Evolutionary conservation across 2,113 vertebrate genomes (phyloP), one percentile per base, ranked within the genome.

Genomic region (Phyllopteryx taeniolatus): DNA sequence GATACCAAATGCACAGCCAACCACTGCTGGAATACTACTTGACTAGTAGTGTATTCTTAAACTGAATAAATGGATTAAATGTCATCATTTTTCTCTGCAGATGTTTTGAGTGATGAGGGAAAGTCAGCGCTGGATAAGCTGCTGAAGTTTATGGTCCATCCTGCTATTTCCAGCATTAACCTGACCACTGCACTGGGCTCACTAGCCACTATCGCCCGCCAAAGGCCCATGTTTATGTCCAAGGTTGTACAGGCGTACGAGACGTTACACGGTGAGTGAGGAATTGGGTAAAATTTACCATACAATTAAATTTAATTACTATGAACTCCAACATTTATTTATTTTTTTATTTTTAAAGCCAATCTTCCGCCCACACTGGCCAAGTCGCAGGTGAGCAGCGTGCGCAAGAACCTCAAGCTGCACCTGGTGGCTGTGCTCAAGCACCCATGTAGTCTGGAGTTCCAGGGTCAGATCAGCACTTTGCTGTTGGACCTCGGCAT

Each of bases 361-460:
- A 98, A 98, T 86, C 87, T 98, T 22, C 97, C 96, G 0, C 96
- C 96, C 0, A 98, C 97, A 0, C 71, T 98, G 90, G 96, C 96
- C 81, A 98, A 97, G 73, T 98, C 97, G 0, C 97, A 98, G 92
- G 97, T 98, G 73, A 99, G 97, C 93, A 99, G 97, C 0, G 97
- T 99, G 17, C 86, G 97, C 0, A 99, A 99, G 91, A 98, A 98
- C 76, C 94, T 98, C 49, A 98, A 98, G 89, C 85, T 98, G 22
- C 97, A 98, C 76, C 82, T 98, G 69, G 86, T 98, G 71, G 93
- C 92, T 0, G 94, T 99, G 12, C 93, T 99, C 35, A 94, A 95
- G 31, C 97, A 98, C 77, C 95, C 94, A 0, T 92, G 94, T 61
- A 96, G 96, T 54, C 79, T 93, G 47, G 97, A 97, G 86, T 99